Conservation (phyloP, 2,797 vertebrate species). For the Salarias fasciatus region DNA sequence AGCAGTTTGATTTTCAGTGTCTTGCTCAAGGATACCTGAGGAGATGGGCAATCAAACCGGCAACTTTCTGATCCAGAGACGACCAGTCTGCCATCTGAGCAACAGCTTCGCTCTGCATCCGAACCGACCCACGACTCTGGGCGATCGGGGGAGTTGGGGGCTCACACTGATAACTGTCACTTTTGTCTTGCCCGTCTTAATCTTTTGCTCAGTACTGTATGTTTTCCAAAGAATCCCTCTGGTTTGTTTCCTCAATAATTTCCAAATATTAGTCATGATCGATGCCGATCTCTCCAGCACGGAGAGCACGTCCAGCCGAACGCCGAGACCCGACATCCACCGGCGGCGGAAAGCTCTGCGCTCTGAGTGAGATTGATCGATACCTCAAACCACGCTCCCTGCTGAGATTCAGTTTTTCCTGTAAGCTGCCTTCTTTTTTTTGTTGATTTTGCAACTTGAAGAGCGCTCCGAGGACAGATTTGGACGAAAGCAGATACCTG, state of each 20-base stretch:
- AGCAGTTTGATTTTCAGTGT: no score
- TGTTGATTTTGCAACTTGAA: conserved; percentile 43
- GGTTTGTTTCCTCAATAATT: conserved; percentile 25
- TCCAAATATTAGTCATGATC: conserved; percentile 3
- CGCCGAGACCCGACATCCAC: conserved; percentile 9
- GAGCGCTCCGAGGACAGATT: neutral
- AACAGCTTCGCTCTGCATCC: no score
- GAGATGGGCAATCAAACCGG: no score
- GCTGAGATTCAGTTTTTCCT: conserved; percentile 15
- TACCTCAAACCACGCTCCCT: conserved; percentile 32
- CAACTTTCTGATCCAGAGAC: no score
- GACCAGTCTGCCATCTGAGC: no score
- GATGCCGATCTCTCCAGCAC: conserved; percentile 32
- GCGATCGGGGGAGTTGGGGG: no score
- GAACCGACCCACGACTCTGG: no score
- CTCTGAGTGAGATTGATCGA: conserved; percentile 41
- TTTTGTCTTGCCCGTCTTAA: no score
- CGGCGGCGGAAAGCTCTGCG: conserved; percentile 3
- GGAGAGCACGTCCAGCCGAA: conserved; percentile 9
- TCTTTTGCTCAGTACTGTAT: neutral
- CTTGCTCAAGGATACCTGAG: no score
- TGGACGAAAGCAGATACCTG: conserved; percentile 30
- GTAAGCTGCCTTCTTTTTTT: conserved; percentile 9
- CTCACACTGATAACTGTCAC: no score
- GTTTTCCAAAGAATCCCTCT: conserved; percentile 14